Evolutionary conservation across 53 echinoderm and acorn worm genomes (phyloP).

Genomic region (Hippasteria phrygiana): DNA sequence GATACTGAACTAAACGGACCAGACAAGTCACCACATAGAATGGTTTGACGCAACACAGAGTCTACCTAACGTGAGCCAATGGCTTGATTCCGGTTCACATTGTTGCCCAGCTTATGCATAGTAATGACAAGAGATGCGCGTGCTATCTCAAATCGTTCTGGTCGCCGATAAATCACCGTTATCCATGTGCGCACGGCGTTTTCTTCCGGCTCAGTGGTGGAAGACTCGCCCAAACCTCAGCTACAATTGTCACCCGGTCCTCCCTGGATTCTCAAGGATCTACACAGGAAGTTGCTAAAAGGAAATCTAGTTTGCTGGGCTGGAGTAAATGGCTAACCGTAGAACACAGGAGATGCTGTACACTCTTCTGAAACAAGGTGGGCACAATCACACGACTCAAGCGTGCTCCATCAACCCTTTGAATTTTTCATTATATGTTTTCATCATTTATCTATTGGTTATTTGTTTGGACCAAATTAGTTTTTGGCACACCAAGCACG

Average conservation of each 20-base stretch:
- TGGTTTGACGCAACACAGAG: conserved; percentile 40
- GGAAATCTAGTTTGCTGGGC: conserved; percentile 26
- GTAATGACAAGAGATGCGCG: conserved; percentile 65
- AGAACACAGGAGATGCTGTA: conserved; percentile 72
- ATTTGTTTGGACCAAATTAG: conserved; percentile 89
- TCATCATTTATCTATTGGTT: conserved; percentile 86
- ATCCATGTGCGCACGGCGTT: conserved; percentile 43
- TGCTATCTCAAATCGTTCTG: conserved; percentile 42
- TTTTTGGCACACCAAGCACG: conserved; percentile 69
- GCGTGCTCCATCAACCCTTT: conserved; percentile 56
- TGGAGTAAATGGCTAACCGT: conserved; percentile 28
- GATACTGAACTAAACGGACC: conserved; percentile 38
- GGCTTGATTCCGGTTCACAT: conserved; percentile 39
- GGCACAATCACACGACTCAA: conserved; percentile 22
- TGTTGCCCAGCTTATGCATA: conserved; percentile 62
- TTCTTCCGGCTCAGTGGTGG: conserved; percentile 31
- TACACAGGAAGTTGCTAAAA: conserved; percentile 8
- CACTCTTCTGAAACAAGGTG: conserved; percentile 73
- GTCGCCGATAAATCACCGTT: conserved; percentile 63
- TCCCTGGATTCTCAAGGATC: conserved; percentile 27
- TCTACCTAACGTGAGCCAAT: conserved; percentile 44
- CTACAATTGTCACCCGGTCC: conserved; percentile 31
- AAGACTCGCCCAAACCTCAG: conserved; percentile 27
- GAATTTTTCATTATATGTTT: conserved; percentile 71
- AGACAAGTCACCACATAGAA: conserved; percentile 23